A percentile compares a stretch with the other conserved stretches of the same genome.
Conservation (phyloP, 2,888 invertebrate species). For the Amphipyra berbera region DNA sequence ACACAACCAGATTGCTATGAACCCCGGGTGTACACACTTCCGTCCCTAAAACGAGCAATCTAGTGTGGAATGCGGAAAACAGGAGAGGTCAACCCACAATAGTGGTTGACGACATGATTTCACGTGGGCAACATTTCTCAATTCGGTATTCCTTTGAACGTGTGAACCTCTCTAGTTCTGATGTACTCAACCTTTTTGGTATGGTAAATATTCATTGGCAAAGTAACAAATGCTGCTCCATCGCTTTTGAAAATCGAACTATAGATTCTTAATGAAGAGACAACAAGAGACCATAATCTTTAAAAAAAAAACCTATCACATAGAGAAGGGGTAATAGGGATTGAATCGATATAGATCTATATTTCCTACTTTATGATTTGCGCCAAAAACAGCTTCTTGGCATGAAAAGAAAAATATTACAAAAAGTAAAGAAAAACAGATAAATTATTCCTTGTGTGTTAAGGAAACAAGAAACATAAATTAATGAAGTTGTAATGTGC, state of each 20-base stretch:
- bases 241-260: slow-evolving; percentile 8
- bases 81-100: slow-evolving; percentile 53
- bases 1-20: slow-evolving; percentile 69
- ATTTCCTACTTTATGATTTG: too few species aligned
- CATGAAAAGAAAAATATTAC: too few species aligned
- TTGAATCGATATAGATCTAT: too few species aligned
- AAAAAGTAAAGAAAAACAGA: too few species aligned
- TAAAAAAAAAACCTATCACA: too few species aligned
- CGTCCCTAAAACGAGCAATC: slow-evolving; percentile 52
- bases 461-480: slow-evolving; percentile 21
- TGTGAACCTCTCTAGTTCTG: slow-evolving; percentile 68
- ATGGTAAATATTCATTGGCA: slow-evolving; percentile 15
- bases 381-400: too few species aligned
- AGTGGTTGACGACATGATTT: slow-evolving; percentile 60
- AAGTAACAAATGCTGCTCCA: not conserved
- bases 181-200: slow-evolving; percentile 33
- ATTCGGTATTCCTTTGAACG: slow-evolving; percentile 70
- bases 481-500: slow-evolving; percentile 18
- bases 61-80: slow-evolving; percentile 57
- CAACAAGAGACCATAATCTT: too few species aligned
- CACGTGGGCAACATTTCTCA: slow-evolving; percentile 75
- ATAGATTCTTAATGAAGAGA: not conserved
- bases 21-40: slow-evolving; percentile 56
- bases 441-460: not conserved
- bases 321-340: too few species aligned